Evolutionary conservation across 1,140 invertebrate species (phyloP), one percentile per base, ranked within the genome.

Genomic region (Diachasmimorpha longicaudata): DNA sequence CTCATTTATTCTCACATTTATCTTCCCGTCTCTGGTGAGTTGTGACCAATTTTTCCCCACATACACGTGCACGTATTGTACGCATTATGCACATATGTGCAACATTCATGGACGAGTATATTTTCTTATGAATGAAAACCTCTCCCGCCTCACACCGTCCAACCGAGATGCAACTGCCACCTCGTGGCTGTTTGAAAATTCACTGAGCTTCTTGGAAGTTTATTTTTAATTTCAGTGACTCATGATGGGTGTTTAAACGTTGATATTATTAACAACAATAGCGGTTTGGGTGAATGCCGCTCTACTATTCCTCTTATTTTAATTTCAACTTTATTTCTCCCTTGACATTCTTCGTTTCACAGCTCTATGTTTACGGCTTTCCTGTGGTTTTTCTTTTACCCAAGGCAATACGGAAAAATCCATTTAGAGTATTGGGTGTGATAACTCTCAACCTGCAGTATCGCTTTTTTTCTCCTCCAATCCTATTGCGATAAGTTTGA

Each of bases 41-140:
- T 66, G 25, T 31, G 13, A 13, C 39, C 66, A 39, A 14, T 25
- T 66, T 66, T 36, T 25, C 25, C 25, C 10, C 11, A 37, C 10
- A 0, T 68, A 68, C 13, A 39, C 16, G 21, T 16, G 4, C 36
- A 39, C 23, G 58, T 55, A n/a, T 55, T 19, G 14, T 19, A 66
- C 36, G 16, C 36, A 37, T 1, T 68, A 11, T 68, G n/a, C 16
- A 68, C n/a, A 37, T 68, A 37, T 37, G 58, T 25, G 19, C 58
- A 63, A 13, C 58, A 63, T 31, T 31, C 31, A 36, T 68, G 25
- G 19, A 11, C n/a, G n/a, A 36, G 31, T 68, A 16, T 37, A 68
- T 14, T 68, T 37, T 68, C n/a, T 68, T 68, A 39, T 68, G 66
- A 68, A 68, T 68, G 66, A 68, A 68, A 68, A 37, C 9, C n/a